Evolutionary conservation across 2,113 vertebrate genomes (phyloP).

Genomic region (Ursus arctos): DNA sequence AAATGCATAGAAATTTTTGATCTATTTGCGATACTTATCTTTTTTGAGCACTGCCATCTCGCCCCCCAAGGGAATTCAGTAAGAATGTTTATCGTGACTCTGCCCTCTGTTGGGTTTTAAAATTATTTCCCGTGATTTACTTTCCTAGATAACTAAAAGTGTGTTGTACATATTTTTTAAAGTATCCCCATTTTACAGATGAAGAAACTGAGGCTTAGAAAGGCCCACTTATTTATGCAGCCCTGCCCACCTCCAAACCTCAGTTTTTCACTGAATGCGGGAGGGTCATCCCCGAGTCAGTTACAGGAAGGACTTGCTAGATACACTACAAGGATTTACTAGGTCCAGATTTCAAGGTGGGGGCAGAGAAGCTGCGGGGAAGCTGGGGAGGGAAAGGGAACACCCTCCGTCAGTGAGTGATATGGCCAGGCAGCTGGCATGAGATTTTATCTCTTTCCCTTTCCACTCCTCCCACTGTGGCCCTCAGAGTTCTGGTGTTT

Average conservation of each 20-base stretch:
- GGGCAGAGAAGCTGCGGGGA: neutral
- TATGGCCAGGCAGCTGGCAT: neutral
- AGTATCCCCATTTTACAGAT: neutral
- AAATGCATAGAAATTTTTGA: slow-evolving; percentile 90
- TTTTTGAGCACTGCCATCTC: slow-evolving; percentile 90
- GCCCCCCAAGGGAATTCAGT: slow-evolving; percentile 87
- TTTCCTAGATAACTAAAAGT: slow-evolving; percentile 95
- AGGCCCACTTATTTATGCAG: neutral
- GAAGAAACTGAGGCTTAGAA: neutral
- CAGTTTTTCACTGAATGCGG: neutral
- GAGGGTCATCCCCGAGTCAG: neutral
- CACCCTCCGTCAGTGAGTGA: neutral
- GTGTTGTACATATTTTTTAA: slow-evolving; percentile 80
- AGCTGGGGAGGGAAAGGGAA: neutral
- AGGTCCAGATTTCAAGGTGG: neutral
- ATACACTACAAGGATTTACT: neutral
- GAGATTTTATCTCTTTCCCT: neutral
- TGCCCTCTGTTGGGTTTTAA: slow-evolving; percentile 93
- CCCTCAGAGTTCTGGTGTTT: neutral
- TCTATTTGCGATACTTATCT: slow-evolving; percentile 94
- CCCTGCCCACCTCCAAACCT: neutral
- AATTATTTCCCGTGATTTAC: slow-evolving; percentile 97
- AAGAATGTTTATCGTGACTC: slow-evolving; percentile 93
- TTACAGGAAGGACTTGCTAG: neutral
- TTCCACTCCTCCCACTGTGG: neutral